Conservation (phyloP, 2,888 invertebrate species). For the Schizaphis graminum region DNA sequence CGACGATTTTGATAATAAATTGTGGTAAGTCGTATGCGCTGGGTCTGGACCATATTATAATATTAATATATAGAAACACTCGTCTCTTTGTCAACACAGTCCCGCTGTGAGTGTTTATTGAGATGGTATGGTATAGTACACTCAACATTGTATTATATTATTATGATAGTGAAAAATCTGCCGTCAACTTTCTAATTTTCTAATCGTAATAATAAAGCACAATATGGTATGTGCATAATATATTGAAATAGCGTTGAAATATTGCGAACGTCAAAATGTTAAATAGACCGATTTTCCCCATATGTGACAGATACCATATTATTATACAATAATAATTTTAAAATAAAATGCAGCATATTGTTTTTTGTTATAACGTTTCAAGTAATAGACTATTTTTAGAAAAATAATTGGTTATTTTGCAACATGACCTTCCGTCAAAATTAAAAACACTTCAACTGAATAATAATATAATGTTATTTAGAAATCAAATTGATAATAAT, state of each 20-base stretch:
- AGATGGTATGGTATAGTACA: not conserved
- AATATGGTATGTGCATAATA: not conserved
- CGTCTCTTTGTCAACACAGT: constrained; percentile 30
- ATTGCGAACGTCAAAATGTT: not conserved
- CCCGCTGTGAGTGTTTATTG: constrained; percentile 22
- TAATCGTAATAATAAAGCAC: constrained; percentile 16
- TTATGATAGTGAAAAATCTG: not conserved
- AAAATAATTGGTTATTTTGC: not conserved
- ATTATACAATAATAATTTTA: not conserved
- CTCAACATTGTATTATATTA: not conserved
- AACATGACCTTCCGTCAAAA: not conserved
- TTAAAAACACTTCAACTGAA: not conserved
- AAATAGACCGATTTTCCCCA: not conserved
- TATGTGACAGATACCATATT: not conserved
- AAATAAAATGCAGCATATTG: not conserved
- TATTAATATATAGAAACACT: not conserved
- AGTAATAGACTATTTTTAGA: not conserved
- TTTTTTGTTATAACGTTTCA: not conserved
- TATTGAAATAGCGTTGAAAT: not conserved
- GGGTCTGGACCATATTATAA: not conserved
- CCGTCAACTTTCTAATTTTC: constrained; percentile 52
- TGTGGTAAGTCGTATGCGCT: not conserved
- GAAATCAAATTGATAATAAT: not conserved
- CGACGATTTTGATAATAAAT: not conserved
- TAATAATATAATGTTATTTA: not conserved